phyloP scores from a whole-genome alignment of 2,113 vertebrate species.

The Andinoacara biseriatus region DNA sequence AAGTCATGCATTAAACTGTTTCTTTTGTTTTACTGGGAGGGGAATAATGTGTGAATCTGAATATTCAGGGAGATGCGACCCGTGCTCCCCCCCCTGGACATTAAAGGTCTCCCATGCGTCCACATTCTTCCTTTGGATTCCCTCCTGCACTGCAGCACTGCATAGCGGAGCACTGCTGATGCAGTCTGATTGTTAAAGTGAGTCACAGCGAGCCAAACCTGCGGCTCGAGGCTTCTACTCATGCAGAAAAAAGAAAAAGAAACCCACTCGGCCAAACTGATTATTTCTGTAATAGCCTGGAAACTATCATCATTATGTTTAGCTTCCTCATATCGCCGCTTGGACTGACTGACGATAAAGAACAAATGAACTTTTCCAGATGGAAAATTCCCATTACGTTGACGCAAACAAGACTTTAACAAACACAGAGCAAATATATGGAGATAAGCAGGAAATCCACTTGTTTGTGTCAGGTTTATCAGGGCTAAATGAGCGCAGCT shows the following conservation, averaged over 20 bases:
- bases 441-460: background rate
- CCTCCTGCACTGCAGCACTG: background rate
- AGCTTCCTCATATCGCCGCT: background rate
- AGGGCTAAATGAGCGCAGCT: background rate
- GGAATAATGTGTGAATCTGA: background rate
- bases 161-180: background rate
- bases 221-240: background rate
- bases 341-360: background rate
- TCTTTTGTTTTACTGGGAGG: background rate
- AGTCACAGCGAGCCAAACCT: slow-evolving; percentile 8
- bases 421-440: background rate
- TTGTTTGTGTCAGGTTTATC: background rate
- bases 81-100: too few relatives aligned
- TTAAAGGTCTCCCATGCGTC: background rate
- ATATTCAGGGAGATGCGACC: background rate
- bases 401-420: background rate
- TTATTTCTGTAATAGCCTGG: background rate
- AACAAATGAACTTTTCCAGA: background rate
- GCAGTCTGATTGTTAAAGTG: background rate
- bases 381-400: background rate
- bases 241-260: background rate
- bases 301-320: background rate
- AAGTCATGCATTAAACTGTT: background rate
- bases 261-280: background rate
- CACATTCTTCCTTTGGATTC: background rate